Evolutionary conservation across 2,888 invertebrate species (phyloP), one percentile per base, ranked within the genome.

Genomic region (Apodemia duryi): DNA sequence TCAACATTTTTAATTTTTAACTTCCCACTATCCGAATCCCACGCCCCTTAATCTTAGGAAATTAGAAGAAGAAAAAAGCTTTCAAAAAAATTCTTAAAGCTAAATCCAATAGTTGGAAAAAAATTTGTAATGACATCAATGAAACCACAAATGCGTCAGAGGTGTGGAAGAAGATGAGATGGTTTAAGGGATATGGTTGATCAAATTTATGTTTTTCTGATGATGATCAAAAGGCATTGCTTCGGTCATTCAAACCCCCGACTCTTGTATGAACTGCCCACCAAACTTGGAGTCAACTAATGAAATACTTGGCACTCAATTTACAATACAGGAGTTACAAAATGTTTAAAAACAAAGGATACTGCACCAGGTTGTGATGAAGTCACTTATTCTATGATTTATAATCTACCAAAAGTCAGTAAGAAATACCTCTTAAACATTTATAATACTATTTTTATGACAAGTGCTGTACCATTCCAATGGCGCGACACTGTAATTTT

Each of bases 41-140:
- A n/a, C n/a, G n/a, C n/a, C n/a, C n/a, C n/a, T n/a, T n/a, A n/a
- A n/a, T n/a, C n/a, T n/a, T n/a, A n/a, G n/a, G n/a, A n/a, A n/a
- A n/a, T n/a, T n/a, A n/a, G n/a, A n/a, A n/a, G n/a, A n/a, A n/a
- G n/a, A n/a, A n/a, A n/a, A n/a, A n/a, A n/a, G n/a, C n/a, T n/a
- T n/a, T n/a, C 21, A 21, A 21, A 21, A 21, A 21, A 21, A 21
- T 21, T 13, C 29, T 11, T 11, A 61, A 61, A 43, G 64, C 63
- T 0, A 65, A 61, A 32, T 54, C 28, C n/a, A 3, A 61, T 38
- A 61, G 46, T 28, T 65, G 66, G 62, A 35, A 65, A 13, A 32
- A 66, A n/a, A 67, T 68, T 51, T 68, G 64, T 65, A 7, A n/a
- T 28, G 46, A 13, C 29, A 54, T 69, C 63, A 28, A 54, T 29